Evolutionary conservation across 1,140 invertebrate species (phyloP), one percentile per base, ranked within the genome.

Genomic region (Campoletis sonorensis): DNA sequence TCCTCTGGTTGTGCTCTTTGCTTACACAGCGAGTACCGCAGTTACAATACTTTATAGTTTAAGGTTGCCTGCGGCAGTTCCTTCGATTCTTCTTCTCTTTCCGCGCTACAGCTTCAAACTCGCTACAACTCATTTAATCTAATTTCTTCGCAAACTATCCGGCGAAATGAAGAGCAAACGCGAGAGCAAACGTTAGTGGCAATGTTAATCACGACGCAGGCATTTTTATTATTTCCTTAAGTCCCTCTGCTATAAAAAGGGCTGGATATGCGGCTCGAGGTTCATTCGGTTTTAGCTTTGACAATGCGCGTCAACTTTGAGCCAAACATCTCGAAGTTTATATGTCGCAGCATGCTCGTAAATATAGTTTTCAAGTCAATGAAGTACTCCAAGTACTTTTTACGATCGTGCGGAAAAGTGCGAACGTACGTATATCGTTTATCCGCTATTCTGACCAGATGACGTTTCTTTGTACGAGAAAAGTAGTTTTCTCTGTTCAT

Each of bases 401-500:
- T 26, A 64, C 61, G 23, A 64, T 27, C 61, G n/a, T 4, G 27
- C 8, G 61, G 23, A 64, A 64, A 64, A 64, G 26, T 27, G 11
- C 11, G 61, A 64, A 15, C 61, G 11, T 27, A 27, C 23, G 27
- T 61, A 61, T 61, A 61, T 21, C 3, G 40, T 45, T 45, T 8
- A 16, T 64, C 23, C 61, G 26, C 61, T 49, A 21, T 49, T 72
- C 71, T 72, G 37, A 10, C 26, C 33, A 72, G 40, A 72, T 72
- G 71, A 49, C 71, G 33, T 75, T 75, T 54, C 72, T 27, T 75
- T 75, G 27, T 75, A 75, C 26, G 49, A 54, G 15, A 10, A 75
- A 75, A 75, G 72, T 75, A 49, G 45, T 75, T 75, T 75, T 75
- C 72, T 75, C 72, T 75, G 72, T 75, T 58, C 23, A 27, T 27